These are phyloP conservation scores for Heliconius charithonia DNA, from an alignment of 2,888 invertebrate species.

Conservation along the genomic window DNA sequence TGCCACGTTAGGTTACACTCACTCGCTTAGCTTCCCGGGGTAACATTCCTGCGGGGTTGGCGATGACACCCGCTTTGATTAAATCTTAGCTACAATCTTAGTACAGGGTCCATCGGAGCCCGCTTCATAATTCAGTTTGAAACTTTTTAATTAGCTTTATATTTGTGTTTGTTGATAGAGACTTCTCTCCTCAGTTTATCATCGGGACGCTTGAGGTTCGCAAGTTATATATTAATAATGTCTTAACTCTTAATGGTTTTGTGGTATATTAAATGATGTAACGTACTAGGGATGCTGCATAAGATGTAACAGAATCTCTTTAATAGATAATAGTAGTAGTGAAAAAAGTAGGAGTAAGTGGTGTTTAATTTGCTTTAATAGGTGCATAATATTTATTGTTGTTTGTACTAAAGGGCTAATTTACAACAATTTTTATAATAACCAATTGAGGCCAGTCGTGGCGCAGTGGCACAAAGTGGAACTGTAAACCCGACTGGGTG, in stretches of 20 bases:
- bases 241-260: conserved; percentile 41
- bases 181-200: conserved; percentile 77
- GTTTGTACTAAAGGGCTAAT: neutral
- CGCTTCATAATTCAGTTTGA: conserved; percentile 84
- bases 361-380: neutral
- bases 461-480: too few relatives aligned
- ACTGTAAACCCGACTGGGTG: too few relatives aligned
- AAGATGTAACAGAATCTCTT: neutral
- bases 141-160: conserved; percentile 85
- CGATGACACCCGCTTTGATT: conserved; percentile 73
- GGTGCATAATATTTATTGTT: neutral
- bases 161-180: conserved; percentile 84
- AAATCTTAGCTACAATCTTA: conserved; percentile 79
- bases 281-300: neutral
- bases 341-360: neutral
- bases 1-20: conserved; percentile 48
- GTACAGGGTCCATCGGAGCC: conserved; percentile 79
- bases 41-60: conserved; percentile 61
- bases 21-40: conserved; percentile 50
- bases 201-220: conserved; percentile 73
- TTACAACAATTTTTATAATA: too few relatives aligned
- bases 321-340: neutral
- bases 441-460: too few relatives aligned
- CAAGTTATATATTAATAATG: conserved; percentile 79
- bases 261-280: neutral